Percentiles rank a stretch among this genome's conserved stretches.
phyloP scores from a whole-genome alignment of 1,140 invertebrate species.

The Lucilia sericata region DNA sequence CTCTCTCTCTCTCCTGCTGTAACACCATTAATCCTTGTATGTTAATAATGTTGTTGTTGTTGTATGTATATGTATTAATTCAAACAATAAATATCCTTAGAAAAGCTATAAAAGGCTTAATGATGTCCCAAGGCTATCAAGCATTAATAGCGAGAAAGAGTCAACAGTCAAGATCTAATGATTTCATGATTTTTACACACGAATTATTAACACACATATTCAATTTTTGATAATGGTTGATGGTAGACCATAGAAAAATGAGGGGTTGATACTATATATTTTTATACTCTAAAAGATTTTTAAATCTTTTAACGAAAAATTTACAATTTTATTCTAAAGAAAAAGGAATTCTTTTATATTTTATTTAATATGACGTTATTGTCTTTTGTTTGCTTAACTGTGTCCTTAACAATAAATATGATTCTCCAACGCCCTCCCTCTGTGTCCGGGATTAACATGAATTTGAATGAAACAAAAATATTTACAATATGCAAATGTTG shows the following conservation, averaged over 20 bases:
- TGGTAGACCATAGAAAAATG: background rate
- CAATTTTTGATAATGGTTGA: background rate
- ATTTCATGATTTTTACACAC: background rate
- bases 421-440: too few species aligned
- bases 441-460: background rate
- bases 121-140: background rate
- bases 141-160: background rate
- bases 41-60: too few species aligned
- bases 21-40: too few species aligned
- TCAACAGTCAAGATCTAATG: slow-evolving; percentile 23
- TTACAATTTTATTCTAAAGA: background rate
- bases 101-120: background rate
- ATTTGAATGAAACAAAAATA: background rate
- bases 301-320: background rate
- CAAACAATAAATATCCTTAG: background rate
- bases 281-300: background rate
- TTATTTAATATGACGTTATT: background rate
- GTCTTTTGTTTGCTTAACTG: background rate
- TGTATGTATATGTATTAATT: too few species aligned
- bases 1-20: too few species aligned
- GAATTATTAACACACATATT: slow-evolving; percentile 17
- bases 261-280: background rate
- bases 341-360: background rate
- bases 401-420: background rate
- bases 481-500: slow-evolving; percentile 20